Conservation (phyloP, 2,888 invertebrate genomes). For the Stenichneumon culpator region DNA sequence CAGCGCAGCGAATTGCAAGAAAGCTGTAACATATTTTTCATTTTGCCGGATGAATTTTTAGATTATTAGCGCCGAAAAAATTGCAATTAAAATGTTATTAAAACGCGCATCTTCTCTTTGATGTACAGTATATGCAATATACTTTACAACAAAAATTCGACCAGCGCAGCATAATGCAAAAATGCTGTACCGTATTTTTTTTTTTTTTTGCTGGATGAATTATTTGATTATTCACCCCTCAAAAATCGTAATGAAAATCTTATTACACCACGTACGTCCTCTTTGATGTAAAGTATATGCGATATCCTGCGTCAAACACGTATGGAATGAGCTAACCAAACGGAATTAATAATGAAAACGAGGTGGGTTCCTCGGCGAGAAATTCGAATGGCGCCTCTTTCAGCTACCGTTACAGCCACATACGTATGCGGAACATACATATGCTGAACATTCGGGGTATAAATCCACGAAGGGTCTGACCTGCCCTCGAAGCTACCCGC, state of each 20-base stretch:
- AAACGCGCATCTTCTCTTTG: not conserved
- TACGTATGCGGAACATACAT: not conserved
- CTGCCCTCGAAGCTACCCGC: slow-evolving; percentile 38
- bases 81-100: not conserved
- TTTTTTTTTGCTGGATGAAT: not conserved
- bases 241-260: not conserved
- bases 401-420: not conserved
- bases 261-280: not conserved
- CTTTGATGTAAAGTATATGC: not conserved
- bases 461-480: slow-evolving; percentile 73
- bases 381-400: not conserved
- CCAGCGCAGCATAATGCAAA: not conserved
- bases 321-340: not conserved
- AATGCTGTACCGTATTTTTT: not conserved
- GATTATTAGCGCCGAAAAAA: not conserved
- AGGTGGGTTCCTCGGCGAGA: not conserved
- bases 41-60: not conserved
- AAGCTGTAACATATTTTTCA: not conserved
- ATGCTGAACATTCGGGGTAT: slow-evolving; percentile 67
- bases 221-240: not conserved
- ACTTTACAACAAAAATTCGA: not conserved
- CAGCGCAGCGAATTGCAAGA: not conserved
- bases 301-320: not conserved
- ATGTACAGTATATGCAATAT: not conserved
- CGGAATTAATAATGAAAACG: not conserved